Evolutionary conservation across 2,113 vertebrate species (phyloP).

Genomic region (Tympanuchus pallidicinctus): DNA sequence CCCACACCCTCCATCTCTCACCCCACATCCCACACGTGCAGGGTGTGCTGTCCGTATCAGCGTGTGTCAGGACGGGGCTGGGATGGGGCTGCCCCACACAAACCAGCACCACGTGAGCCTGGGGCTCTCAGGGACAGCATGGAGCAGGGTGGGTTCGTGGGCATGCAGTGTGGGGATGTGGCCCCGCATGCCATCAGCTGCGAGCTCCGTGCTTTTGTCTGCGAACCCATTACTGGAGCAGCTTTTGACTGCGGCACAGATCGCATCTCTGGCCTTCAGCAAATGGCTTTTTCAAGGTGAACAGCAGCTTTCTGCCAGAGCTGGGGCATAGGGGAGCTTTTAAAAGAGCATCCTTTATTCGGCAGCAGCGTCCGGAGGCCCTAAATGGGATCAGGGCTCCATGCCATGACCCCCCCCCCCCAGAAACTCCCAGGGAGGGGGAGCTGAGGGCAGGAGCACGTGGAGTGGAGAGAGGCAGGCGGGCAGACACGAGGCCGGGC

Average conservation of each 20-base stretch:
- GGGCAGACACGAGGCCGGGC: no score
- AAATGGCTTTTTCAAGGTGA: conserved; percentile 52
- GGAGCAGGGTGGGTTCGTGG: neutral
- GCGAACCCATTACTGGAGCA: conserved; percentile 14
- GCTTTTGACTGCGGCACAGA: neutral
- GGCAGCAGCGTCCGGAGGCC: neutral
- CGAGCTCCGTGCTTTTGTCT: neutral
- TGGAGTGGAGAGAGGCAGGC: accelerated
- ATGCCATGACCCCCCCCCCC: neutral
- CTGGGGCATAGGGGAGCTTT: conserved; percentile 17
- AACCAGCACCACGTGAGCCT: accelerated
- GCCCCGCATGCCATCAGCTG: accelerated
- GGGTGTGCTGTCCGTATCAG: no score
- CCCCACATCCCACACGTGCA: no score
- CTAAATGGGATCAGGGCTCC: neutral
- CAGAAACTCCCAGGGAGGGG: neutral
- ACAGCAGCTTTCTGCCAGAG: neutral
- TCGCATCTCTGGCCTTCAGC: conserved; percentile 24
- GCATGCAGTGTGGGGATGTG: neutral
- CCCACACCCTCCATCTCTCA: no score
- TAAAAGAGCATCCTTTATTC: neutral
- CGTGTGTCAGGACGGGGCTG: no score
- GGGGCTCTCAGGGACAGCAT: neutral
- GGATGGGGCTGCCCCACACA: no score
- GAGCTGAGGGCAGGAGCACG: neutral